These are phyloP conservation scores for Lacanobia wlatinum DNA, from an alignment of 2,888 invertebrate genomes.

Conservation along the genomic window DNA sequence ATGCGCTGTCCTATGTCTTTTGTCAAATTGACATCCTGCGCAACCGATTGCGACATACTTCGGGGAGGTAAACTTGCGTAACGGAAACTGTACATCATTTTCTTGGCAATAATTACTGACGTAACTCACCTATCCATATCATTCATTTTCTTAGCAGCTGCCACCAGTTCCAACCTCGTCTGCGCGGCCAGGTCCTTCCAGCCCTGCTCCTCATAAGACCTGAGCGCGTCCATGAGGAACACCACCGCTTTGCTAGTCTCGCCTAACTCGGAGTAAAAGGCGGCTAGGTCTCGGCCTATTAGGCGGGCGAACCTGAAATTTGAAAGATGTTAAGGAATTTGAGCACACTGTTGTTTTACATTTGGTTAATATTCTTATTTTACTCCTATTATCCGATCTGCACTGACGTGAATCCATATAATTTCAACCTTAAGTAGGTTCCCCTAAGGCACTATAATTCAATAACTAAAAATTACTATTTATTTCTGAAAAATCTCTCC, in stretches of 20 bases:
- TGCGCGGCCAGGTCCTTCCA: slow-evolving; percentile 96
- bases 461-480: neutral
- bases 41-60: no score
- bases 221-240: slow-evolving; percentile 96
- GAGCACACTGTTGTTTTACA: neutral
- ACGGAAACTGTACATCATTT: no score
- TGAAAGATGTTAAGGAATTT: neutral
- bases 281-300: slow-evolving; percentile 97
- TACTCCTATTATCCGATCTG: no score
- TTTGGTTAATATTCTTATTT: no score
- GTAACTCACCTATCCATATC: slow-evolving; percentile 92
- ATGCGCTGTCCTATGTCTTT: no score
- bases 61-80: no score
- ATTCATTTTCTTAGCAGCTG: slow-evolving; percentile 95
- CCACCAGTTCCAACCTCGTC: slow-evolving; percentile 95
- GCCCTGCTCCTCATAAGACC: slow-evolving; percentile 96
- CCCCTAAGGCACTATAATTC: neutral
- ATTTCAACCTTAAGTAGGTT: neutral
- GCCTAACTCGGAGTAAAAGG: slow-evolving; percentile 96
- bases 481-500: neutral
- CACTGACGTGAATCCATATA: neutral
- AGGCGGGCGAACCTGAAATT: slow-evolving; percentile 94
- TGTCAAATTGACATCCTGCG: no score
- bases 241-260: slow-evolving; percentile 97
- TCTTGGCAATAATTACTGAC: no score